Evolutionary conservation across 2,888 invertebrate species (phyloP).

Genomic region (Criorhina ranunculi): DNA sequence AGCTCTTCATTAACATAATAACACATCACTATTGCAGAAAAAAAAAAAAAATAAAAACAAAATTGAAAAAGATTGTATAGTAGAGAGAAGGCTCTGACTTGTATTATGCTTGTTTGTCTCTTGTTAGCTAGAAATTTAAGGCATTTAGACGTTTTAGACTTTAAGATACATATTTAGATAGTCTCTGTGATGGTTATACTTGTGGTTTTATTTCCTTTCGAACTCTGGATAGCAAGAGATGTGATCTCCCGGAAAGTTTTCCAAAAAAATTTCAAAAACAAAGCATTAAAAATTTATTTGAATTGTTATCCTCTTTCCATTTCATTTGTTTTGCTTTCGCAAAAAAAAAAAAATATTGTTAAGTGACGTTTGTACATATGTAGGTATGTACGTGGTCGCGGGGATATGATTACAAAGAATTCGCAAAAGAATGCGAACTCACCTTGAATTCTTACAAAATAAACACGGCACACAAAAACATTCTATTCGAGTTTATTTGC

Average conservation of each 20-base stretch:
- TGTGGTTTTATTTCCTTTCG: background rate
- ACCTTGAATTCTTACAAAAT: slow-evolving; percentile 51
- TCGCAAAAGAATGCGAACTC: slow-evolving; percentile 43
- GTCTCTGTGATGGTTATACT: background rate
- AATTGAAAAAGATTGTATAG: slow-evolving; percentile 24
- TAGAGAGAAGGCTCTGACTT: background rate
- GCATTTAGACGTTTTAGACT: background rate
- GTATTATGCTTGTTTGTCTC: background rate
- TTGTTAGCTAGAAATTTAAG: background rate
- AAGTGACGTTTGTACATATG: background rate
- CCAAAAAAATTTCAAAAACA: slow-evolving; percentile 23
- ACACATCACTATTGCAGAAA: slow-evolving; percentile 48
- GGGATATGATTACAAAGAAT: slow-evolving; percentile 29
- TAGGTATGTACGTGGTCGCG: background rate
- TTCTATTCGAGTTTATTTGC: slow-evolving; percentile 5
- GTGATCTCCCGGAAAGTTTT: slow-evolving; percentile 18
- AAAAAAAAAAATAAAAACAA: background rate
- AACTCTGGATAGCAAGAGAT: slow-evolving; percentile 17
- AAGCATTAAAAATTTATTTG: slow-evolving; percentile 28
- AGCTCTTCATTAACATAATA: slow-evolving; percentile 75
- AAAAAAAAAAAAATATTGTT: slow-evolving; percentile 3
- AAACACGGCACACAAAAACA: background rate
- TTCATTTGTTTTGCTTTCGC: slow-evolving; percentile 11
- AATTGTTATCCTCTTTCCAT: slow-evolving; percentile 12
- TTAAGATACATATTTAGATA: background rate